Conservation (phyloP, 2,797 vertebrate species). For the Pachyuromys duprasi region DNA sequence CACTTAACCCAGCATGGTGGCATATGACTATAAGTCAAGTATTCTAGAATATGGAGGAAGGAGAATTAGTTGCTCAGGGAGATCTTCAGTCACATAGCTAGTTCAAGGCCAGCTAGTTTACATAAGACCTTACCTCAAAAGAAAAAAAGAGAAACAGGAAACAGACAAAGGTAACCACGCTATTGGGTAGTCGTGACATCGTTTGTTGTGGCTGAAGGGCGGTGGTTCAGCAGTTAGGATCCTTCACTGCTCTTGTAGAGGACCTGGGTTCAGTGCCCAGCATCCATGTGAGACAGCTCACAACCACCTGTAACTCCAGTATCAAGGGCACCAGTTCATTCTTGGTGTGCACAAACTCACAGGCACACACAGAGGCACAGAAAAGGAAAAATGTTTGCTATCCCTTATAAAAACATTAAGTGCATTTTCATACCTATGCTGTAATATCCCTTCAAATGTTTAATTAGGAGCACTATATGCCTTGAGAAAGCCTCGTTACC, state of each 20-base stretch:
- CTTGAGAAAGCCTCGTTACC: conserved; percentile 48
- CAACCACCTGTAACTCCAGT: not conserved
- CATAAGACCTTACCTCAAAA: not conserved
- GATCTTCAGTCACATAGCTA: not conserved
- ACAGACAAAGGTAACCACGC: not conserved
- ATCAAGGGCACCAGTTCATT: not conserved
- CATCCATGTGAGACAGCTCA: not conserved
- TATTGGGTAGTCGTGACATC: not conserved
- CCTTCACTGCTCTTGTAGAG: not conserved
- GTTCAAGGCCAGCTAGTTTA: not conserved
- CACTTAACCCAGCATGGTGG: not conserved
- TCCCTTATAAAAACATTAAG: conserved; percentile 22
- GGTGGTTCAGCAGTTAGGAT: not conserved
- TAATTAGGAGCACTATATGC: conserved; percentile 19
- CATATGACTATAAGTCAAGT: not conserved
- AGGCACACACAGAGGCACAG: not conserved
- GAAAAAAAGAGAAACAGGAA: not conserved
- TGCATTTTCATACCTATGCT: conserved; percentile 42
- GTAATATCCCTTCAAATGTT: conserved; percentile 43
- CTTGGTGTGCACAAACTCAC: not conserved
- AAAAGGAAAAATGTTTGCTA: not conserved
- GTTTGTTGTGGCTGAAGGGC: not conserved
- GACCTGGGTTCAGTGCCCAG: not conserved
- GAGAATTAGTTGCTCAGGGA: not conserved
- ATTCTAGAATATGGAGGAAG: not conserved